A percentile compares a stretch with the other conserved stretches of the same genome.
Conservation (phyloP, 1,140 invertebrate genomes). For the Drosophila burlai region DNA sequence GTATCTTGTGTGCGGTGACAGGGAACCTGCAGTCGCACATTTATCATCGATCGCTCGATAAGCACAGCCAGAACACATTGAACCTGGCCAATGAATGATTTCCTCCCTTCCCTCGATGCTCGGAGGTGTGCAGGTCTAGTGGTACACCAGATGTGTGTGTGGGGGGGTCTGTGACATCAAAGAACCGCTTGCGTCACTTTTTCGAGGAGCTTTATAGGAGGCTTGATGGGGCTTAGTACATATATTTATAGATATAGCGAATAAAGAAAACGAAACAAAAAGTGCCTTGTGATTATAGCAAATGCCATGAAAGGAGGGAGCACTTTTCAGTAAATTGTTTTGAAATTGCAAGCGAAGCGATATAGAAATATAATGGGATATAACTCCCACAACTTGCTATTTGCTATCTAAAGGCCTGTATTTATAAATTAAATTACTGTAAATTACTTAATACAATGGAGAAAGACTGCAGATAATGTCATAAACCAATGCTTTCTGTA, state of each 20-base stretch:
- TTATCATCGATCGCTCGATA: constrained; percentile 67
- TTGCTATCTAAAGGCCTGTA: neutral
- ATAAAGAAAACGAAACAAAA: constrained; percentile 3
- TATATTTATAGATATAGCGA: neutral
- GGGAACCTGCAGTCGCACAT: constrained; percentile 48
- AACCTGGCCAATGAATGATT: constrained; percentile 27
- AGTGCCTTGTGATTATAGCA: constrained; percentile 6
- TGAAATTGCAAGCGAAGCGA: neutral
- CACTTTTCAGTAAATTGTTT: neutral
- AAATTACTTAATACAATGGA: neutral
- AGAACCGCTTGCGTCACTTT: constrained; percentile 42
- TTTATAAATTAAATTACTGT: too few species aligned
- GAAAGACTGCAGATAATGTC: too few species aligned
- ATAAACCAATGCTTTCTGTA: neutral
- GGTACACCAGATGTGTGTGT: constrained; percentile 6
- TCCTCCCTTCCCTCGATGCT: neutral
- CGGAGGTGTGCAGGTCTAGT: constrained; percentile 22
- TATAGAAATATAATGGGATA: too few species aligned
- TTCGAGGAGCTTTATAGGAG: constrained; percentile 23
- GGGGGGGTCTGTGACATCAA: constrained; percentile 31
- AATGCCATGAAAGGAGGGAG: neutral
- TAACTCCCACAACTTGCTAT: neutral
- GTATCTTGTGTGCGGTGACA: neutral
- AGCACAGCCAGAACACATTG: constrained; percentile 44
- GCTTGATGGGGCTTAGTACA: constrained; percentile 20